These are phyloP conservation scores for Laticauda colubrina DNA, from an alignment of 2,113 vertebrate species.

Conservation along the genomic window DNA sequence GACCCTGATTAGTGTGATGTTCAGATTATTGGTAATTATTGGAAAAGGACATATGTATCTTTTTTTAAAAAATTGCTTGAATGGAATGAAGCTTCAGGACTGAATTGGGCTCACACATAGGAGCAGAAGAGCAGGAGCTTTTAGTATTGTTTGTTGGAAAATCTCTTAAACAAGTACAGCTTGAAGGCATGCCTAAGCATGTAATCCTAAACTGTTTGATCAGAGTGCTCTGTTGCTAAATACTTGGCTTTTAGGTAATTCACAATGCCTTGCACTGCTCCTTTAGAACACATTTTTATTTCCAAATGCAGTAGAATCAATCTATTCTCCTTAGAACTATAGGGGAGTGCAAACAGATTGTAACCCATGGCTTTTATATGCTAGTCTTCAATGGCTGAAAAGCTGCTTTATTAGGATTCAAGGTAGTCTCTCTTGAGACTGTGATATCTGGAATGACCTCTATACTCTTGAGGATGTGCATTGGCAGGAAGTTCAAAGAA, in stretches of 20 bases:
- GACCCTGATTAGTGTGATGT: not conserved
- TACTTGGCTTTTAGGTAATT: not conserved
- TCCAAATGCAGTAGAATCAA: not conserved
- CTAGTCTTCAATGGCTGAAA: slow-evolving; percentile 1
- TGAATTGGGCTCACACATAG: not conserved
- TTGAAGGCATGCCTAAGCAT: not conserved
- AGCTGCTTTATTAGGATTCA: not conserved
- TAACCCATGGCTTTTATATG: slow-evolving; percentile 2
- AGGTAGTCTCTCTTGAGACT: not conserved
- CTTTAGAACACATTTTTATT: not conserved
- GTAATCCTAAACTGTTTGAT: not conserved
- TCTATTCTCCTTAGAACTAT: not conserved
- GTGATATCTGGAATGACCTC: not conserved
- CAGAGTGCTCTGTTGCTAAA: not conserved
- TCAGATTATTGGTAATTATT: not conserved
- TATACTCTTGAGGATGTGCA: not conserved
- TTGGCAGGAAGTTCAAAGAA: not conserved
- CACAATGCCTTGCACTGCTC: not conserved
- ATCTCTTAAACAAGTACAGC: not conserved
- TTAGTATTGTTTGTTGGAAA: not conserved
- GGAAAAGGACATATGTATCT: not conserved
- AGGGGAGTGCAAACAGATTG: not conserved
- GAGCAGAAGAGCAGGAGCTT: not conserved
- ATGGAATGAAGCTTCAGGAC: not conserved
- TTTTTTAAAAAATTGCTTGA: not conserved